Percentiles rank a stretch among this genome's conserved stretches.
phyloP scores from a whole-genome alignment of 2,797 vertebrate species.

The Acipenser ruthenus region DNA sequence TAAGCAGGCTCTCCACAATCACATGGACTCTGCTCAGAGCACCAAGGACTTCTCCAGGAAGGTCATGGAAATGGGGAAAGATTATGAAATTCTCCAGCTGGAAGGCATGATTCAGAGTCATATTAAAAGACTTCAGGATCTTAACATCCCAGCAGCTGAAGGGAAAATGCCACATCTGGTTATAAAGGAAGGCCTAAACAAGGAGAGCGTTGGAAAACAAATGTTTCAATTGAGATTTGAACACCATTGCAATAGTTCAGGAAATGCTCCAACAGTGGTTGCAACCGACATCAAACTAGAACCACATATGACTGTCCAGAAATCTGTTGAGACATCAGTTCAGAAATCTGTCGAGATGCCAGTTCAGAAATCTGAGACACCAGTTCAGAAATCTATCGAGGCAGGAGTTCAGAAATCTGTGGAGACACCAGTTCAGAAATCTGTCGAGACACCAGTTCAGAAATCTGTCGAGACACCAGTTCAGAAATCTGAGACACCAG shows the following conservation, averaged over 20 bases:
- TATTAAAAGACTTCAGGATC: constrained; percentile 21
- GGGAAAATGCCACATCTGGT: constrained; percentile 16
- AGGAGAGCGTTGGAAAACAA: not conserved
- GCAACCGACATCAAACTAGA: not conserved
- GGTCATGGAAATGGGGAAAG: constrained; percentile 24
- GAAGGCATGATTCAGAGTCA: constrained; percentile 22
- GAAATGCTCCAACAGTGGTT: not conserved
- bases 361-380: no score
- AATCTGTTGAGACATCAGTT: no score
- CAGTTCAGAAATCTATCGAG: no score
- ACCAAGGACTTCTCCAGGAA: constrained; percentile 25
- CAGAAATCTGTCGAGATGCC: no score
- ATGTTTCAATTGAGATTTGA: constrained; percentile 18
- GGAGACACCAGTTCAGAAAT: not conserved
- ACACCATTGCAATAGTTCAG: not conserved
- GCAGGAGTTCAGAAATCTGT: no score
- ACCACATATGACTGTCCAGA: not conserved
- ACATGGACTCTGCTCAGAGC: constrained; percentile 19
- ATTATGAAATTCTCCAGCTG: constrained; percentile 26
- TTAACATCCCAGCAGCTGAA: not conserved
- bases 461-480: no score
- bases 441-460: no score
- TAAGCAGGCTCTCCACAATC: constrained; percentile 17
- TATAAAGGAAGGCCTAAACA: constrained; percentile 10
- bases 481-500: no score